These are phyloP conservation scores for Sorex maritimensis DNA, from an alignment of 2,797 vertebrate genomes.

Conservation along the genomic window DNA sequence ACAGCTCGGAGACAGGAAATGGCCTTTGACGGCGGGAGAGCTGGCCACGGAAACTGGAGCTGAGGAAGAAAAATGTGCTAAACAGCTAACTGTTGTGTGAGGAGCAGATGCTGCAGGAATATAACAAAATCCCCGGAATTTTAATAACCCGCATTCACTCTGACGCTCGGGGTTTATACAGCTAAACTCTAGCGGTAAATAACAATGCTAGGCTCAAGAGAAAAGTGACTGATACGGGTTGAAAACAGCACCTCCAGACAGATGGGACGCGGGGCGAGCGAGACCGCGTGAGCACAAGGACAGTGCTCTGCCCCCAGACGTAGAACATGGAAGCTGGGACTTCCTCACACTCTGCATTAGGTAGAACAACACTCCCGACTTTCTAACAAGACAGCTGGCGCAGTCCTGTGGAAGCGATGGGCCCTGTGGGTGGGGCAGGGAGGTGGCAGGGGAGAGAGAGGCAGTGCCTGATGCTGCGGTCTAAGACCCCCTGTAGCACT, in stretches of 20 bases:
- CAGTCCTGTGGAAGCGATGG: neutral
- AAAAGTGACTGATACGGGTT: neutral
- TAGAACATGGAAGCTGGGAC: neutral
- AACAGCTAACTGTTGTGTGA: neutral
- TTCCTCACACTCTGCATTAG: neutral
- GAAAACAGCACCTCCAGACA: neutral
- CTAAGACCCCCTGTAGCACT: neutral
- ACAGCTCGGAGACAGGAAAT: neutral
- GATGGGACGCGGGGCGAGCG: neutral
- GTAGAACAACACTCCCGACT: neutral
- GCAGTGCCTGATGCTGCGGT: accelerated
- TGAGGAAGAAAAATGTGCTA: neutral
- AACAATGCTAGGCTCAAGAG: slow-evolving; percentile 32
- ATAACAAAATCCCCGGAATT: slow-evolving; percentile 5
- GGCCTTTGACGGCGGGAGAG: neutral
- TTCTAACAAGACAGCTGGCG: neutral
- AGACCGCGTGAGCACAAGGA: neutral
- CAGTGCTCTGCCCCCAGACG: neutral
- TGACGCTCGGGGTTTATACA: neutral
- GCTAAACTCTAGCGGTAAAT: slow-evolving; percentile 24
- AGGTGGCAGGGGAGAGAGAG: neutral
- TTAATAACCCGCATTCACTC: slow-evolving; percentile 26
- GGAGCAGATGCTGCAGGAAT: neutral
- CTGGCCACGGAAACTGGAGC: neutral
- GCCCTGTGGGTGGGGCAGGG: neutral